A percentile compares a stretch with the other conserved stretches of the same genome.
Evolutionary conservation across 2,797 vertebrate genomes (phyloP).

Genomic region (Anguilla anguilla): DNA sequence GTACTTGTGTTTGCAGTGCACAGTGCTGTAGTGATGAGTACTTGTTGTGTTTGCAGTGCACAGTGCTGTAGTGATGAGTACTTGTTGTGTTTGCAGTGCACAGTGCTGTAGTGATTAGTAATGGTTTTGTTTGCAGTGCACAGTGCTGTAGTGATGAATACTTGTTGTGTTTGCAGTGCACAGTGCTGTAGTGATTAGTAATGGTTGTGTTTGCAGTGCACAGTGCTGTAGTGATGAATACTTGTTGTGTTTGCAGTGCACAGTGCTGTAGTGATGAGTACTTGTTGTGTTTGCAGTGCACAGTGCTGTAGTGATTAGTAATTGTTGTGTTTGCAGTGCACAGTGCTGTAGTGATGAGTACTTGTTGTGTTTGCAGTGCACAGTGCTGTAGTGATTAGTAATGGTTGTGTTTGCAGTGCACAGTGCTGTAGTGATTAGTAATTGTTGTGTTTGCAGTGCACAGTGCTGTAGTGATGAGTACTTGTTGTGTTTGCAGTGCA

Average conservation of each 20-base stretch:
- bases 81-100: background rate
- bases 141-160: background rate
- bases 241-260: background rate
- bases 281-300: slow-evolving; percentile 25
- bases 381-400: background rate
- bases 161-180: background rate
- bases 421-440: background rate
- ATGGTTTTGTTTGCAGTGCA: background rate
- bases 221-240: background rate
- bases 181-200: background rate
- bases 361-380: slow-evolving; percentile 26
- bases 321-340: slow-evolving; percentile 26
- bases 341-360: background rate
- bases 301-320: background rate
- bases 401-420: slow-evolving; percentile 41
- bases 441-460: slow-evolving; percentile 75
- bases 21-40: background rate
- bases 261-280: background rate
- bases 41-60: background rate
- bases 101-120: background rate
- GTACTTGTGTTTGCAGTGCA: background rate
- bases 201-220: background rate
- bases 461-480: slow-evolving; percentile 76
- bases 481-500: too few relatives aligned
- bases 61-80: too few relatives aligned